phyloP scores from a whole-genome alignment of 2,797 vertebrate genomes.

The Agapornis canus region DNA sequence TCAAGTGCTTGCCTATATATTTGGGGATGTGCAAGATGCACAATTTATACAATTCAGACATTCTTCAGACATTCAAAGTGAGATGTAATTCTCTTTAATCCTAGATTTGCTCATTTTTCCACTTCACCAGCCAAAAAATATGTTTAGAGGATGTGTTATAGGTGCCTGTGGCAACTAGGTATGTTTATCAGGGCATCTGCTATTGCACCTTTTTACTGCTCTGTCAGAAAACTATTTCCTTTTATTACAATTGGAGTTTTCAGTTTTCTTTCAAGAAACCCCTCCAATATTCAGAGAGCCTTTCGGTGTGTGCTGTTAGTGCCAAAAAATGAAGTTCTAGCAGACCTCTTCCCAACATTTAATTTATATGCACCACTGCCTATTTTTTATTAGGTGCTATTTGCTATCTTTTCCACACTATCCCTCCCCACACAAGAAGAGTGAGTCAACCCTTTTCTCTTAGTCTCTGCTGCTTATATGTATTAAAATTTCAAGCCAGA shows the following conservation, averaged over 20 bases:
- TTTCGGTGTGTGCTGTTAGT: not conserved
- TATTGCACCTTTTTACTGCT: slow-evolving; percentile 45
- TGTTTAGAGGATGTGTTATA: not conserved
- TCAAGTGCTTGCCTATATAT: slow-evolving; percentile 32
- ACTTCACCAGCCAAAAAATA: not conserved
- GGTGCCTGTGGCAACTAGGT: slow-evolving; percentile 13
- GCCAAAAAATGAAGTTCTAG: slow-evolving; percentile 41
- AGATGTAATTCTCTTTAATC: slow-evolving; percentile 38
- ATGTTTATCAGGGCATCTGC: slow-evolving; percentile 33
- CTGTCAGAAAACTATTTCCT: slow-evolving; percentile 52
- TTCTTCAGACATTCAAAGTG: slow-evolving; percentile 1
- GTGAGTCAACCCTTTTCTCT: slow-evolving; percentile 47
- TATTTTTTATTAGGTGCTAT: slow-evolving; percentile 62
- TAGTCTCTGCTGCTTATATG: not conserved
- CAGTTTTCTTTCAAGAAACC: slow-evolving; percentile 44
- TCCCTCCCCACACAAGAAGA: slow-evolving; percentile 36
- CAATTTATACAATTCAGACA: not conserved
- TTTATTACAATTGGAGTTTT: slow-evolving; percentile 25
- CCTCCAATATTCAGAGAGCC: not conserved
- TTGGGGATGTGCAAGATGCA: slow-evolving; percentile 34
- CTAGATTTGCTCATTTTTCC: slow-evolving; percentile 38
- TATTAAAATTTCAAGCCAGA: slow-evolving; percentile 21
- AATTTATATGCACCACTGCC: slow-evolving; percentile 40
- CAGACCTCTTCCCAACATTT: slow-evolving; percentile 27
- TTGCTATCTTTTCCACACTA: slow-evolving; percentile 57